Base-by-base conservation (phyloP, 2,888 invertebrate species). In the Tanytarsus gracilentus region DNA sequence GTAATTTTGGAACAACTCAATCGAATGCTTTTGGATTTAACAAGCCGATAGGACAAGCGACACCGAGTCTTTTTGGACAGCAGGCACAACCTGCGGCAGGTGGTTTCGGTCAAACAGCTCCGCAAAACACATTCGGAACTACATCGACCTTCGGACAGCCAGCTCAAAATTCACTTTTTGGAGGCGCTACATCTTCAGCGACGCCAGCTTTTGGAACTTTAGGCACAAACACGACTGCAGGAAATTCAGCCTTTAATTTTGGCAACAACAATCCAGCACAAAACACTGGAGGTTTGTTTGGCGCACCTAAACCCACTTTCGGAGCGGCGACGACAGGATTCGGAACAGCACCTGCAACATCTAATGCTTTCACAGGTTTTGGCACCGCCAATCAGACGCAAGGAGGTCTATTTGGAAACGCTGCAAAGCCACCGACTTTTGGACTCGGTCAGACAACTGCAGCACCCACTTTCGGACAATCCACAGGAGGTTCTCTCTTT, bases 21-120 rank as follows among this genome's bases (percentile, higher is more conserved):
- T 4, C 40, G 11, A 72, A 72, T 56, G 69, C 71, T 58, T 74
- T 76, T 49, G 65, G 77, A 7, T 74, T 76, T 27, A 69, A 48
- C 2, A 73, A 73, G 36, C 65, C 70, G 0, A 72, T 73, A 63
- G 74, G 72, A 1, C 18, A 72, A 6, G 67, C 67, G 0, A 64
- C 71, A 0, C 48, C 65, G 1, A 65, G 67, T 1, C 64, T 60
- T 2, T 60, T 78, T 1, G 74, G 76, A 0, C 69, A 69, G 0
- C 33, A n/a, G n/a, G n/a, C n/a, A n/a, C n/a, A 25, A 9, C 78
- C 62, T 21, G 69, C 27, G 16, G 27, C 29, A 4, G 71, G 76
- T 0, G 76, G 78, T 1, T 82, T 82, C 52, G 76, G 75, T 61
- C 78, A 77, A 52, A 77, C 77, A 11, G 76, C 77, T 11, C 75